These are phyloP conservation scores for Elephas maximus DNA, from an alignment of 2,113 vertebrate species.

Conservation along the genomic window DNA sequence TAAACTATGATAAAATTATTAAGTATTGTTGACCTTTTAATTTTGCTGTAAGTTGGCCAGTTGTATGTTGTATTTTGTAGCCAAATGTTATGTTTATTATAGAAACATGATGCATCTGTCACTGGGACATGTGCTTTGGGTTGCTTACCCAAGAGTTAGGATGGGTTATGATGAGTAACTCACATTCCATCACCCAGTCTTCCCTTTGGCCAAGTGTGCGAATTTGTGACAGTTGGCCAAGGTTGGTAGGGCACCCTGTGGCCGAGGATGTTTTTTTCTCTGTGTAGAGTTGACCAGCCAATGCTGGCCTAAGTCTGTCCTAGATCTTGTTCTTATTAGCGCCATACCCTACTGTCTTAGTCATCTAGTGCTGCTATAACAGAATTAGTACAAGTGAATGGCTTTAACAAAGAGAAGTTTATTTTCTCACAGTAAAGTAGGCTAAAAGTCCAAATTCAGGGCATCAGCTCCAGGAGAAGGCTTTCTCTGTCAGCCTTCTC, in stretches of 20 bases:
- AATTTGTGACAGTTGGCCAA: slow-evolving; percentile 34
- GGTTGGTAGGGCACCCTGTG: neutral
- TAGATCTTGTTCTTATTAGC: neutral
- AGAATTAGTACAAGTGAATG: too few relatives aligned
- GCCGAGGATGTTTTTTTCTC: slow-evolving; percentile 43
- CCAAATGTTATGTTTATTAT: slow-evolving; percentile 52
- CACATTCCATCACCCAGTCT: slow-evolving; percentile 40
- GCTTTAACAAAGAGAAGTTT: too few relatives aligned
- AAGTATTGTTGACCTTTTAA: slow-evolving; percentile 19
- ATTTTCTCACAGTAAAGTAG: too few relatives aligned
- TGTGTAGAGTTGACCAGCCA: neutral
- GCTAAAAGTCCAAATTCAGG: too few relatives aligned
- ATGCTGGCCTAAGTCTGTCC: neutral
- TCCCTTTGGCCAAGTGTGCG: slow-evolving; percentile 48
- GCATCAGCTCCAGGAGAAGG: too few relatives aligned
- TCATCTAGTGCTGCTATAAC: too few relatives aligned
- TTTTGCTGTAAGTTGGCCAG: slow-evolving; percentile 1
- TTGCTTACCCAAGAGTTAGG: neutral
- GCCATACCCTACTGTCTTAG: neutral
- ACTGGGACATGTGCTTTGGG: neutral
- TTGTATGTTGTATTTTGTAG: slow-evolving; percentile 17
- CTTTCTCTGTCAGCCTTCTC: too few relatives aligned
- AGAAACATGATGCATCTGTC: slow-evolving; percentile 63
- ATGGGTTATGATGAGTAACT: slow-evolving; percentile 60
- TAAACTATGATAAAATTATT: slow-evolving; percentile 17